Evolutionary conservation across 2,797 vertebrate species (phyloP).

Genomic region (Cheirogaleus major): DNA sequence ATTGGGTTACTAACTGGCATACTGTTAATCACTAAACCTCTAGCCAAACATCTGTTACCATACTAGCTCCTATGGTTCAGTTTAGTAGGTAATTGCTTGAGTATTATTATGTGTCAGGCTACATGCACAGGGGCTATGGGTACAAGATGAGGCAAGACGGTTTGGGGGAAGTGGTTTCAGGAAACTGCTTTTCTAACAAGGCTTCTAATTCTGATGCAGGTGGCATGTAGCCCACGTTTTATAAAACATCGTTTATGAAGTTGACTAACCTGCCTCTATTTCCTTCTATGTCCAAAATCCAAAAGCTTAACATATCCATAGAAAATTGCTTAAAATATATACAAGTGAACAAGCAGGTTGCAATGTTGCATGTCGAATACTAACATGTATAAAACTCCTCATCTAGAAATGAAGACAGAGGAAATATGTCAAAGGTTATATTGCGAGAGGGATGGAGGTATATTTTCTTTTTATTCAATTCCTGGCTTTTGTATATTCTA

Average conservation of each 20-base stretch:
- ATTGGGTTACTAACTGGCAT: not conserved
- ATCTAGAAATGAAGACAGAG: not conserved
- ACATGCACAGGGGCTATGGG: fast-evolving
- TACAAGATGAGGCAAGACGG: not conserved
- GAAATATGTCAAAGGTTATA: not conserved
- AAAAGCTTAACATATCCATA: not conserved
- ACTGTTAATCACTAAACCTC: not conserved
- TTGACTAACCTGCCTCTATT: not conserved
- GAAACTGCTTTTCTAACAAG: not conserved
- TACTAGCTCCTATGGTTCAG: not conserved
- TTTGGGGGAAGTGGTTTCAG: not conserved
- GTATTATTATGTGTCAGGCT: not conserved
- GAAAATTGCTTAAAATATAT: not conserved
- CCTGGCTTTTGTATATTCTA: not conserved
- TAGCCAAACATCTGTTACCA: not conserved
- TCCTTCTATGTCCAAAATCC: not conserved
- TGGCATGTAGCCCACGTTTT: not conserved
- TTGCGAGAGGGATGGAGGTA: not conserved
- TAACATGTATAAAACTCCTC: not conserved
- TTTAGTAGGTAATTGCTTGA: not conserved
- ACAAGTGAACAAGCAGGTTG: not conserved
- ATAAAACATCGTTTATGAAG: not conserved
- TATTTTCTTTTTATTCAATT: not conserved
- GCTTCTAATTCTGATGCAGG: not conserved
- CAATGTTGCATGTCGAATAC: not conserved